These are phyloP conservation scores for Heterodera carotae DNA, from an alignment of 1,140 invertebrate genomes.

Conservation along the genomic window DNA sequence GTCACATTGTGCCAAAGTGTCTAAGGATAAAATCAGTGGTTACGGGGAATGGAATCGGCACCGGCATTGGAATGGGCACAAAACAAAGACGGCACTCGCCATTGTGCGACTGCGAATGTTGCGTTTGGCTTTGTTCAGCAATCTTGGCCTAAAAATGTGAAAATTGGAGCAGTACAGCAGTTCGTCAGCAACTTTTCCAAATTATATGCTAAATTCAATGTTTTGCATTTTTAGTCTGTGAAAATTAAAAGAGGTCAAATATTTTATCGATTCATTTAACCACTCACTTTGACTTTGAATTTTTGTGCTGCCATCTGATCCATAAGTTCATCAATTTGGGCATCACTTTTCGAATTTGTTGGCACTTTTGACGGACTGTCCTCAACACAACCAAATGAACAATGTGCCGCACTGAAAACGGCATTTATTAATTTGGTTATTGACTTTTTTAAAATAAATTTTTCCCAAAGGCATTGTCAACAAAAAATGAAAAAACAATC, in stretches of 20 bases:
- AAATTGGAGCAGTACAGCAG: too few relatives aligned
- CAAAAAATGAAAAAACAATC: too few relatives aligned
- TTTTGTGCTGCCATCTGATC: neutral
- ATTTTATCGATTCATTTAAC: neutral
- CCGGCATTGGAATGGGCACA: slow-evolving; percentile 6
- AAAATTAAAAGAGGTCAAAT: neutral
- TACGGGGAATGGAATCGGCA: neutral
- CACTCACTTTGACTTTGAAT: neutral
- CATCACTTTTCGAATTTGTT: neutral
- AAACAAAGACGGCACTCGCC: neutral
- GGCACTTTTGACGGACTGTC: too few relatives aligned
- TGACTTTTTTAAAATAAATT: too few relatives aligned
- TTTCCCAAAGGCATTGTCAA: too few relatives aligned
- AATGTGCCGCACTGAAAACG: neutral
- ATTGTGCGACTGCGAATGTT: neutral
- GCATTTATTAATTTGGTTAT: too few relatives aligned
- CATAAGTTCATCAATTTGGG: slow-evolving; percentile 9
- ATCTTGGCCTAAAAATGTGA: neutral
- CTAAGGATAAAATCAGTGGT: slow-evolving; percentile 6
- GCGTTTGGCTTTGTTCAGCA: neutral
- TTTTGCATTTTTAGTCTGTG: neutral
- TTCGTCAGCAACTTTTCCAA: too few relatives aligned
- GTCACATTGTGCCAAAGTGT: slow-evolving; percentile 5
- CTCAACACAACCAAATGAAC: neutral
- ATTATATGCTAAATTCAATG: too few relatives aligned